Conservation (phyloP, 92 coral and sea anemone genomes). For the Muricea muricata region DNA sequence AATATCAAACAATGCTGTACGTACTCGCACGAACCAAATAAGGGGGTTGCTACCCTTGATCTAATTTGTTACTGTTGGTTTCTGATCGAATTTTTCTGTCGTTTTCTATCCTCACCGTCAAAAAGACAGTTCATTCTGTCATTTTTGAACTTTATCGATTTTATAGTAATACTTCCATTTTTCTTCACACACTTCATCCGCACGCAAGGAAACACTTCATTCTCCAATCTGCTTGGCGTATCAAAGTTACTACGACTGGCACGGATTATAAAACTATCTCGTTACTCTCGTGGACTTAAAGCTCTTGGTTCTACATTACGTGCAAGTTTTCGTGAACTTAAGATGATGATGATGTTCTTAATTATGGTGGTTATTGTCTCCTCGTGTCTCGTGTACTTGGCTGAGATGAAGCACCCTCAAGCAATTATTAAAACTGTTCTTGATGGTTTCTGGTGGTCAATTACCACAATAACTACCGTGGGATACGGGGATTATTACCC, state of each 20-base stretch:
- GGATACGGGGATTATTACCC: conserved; percentile 93
- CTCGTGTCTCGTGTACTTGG: conserved; percentile 85
- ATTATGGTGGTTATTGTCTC: conserved; percentile 78
- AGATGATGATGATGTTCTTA: conserved; percentile 85
- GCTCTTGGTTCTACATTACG: conserved; percentile 84
- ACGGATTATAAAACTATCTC: conserved; percentile 86
- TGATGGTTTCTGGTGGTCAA: conserved; percentile 97
- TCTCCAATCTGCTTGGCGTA: conserved; percentile 50
- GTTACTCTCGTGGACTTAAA: conserved; percentile 95
- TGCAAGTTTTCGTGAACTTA: conserved; percentile 88
- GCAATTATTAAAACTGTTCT: conserved; percentile 83
- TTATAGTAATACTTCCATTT: conserved; percentile 11
- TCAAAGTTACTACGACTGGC: conserved; percentile 81
- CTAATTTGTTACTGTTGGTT: conserved; percentile 28
- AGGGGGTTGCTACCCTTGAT: conserved; percentile 6
- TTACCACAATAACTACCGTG: conserved; percentile 84
- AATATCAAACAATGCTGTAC: background rate
- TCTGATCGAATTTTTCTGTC: conserved; percentile 27
- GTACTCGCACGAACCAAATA: background rate
- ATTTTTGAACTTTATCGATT: conserved; percentile 26
- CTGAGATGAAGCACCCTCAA: conserved; percentile 70
- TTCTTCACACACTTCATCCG: conserved; percentile 13
- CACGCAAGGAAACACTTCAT: background rate
- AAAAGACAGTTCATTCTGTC: conserved; percentile 17
- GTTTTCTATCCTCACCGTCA: conserved; percentile 31